Conservation (phyloP, 92 coral and sea anemone genomes). For the Palythoa heliodiscus region DNA sequence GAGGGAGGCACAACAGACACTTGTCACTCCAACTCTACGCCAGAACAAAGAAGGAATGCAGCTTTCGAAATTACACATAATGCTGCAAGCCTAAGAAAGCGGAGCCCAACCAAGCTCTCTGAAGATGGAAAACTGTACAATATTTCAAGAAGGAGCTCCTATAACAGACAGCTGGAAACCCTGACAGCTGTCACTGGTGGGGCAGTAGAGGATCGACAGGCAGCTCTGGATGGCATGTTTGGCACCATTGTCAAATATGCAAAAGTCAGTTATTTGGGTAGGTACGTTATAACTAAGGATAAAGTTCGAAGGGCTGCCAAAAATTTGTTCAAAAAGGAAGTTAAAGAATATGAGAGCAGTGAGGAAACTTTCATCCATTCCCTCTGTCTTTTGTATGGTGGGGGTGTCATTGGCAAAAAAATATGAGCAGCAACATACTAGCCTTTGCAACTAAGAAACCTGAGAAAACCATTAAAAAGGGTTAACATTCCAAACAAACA, state of each 20-base stretch:
- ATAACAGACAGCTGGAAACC: slow-evolving; percentile 68
- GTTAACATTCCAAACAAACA: slow-evolving; percentile 27
- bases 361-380: slow-evolving; percentile 46
- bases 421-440: slow-evolving; percentile 39
- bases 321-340: slow-evolving; percentile 19
- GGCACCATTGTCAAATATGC: slow-evolving; percentile 59
- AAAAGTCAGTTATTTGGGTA: slow-evolving; percentile 43
- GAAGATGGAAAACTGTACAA: slow-evolving; percentile 28
- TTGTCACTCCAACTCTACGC: slow-evolving; percentile 23
- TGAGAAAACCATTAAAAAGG: slow-evolving; percentile 43
- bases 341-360: slow-evolving; percentile 37
- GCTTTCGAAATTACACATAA: slow-evolving; percentile 21
- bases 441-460: slow-evolving; percentile 38
- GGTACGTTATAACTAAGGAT: slow-evolving; percentile 25
- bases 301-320: slow-evolving; percentile 53
- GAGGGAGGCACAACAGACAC: slow-evolving; percentile 13
- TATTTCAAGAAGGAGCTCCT: slow-evolving; percentile 54
- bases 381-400: slow-evolving; percentile 42
- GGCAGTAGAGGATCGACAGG: slow-evolving; percentile 52
- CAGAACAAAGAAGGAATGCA: slow-evolving; percentile 12
- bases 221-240: slow-evolving; percentile 78
- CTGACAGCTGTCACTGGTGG: slow-evolving; percentile 70
- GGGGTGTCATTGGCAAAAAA: slow-evolving; percentile 47
- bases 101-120: slow-evolving; percentile 17
- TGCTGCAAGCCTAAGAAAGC: slow-evolving; percentile 25